Conservation (phyloP, 2,113 vertebrate genomes). For the Centropus bengalensis region DNA sequence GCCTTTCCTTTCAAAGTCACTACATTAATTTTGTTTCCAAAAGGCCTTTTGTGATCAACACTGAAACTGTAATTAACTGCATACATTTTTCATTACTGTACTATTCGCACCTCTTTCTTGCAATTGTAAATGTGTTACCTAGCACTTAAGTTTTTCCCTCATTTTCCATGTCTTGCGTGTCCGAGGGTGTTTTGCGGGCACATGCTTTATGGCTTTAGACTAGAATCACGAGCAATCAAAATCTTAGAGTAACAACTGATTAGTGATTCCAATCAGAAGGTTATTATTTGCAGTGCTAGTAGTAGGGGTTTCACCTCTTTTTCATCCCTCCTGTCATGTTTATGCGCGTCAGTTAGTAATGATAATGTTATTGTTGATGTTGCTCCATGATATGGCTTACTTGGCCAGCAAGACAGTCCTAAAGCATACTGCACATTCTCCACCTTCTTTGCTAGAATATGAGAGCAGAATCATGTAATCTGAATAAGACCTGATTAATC, state of each 20-base stretch:
- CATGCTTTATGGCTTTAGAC: not conserved
- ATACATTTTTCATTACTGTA: conserved; percentile 10
- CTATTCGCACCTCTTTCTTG: conserved; percentile 29
- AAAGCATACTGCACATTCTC: not conserved
- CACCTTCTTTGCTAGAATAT: not conserved
- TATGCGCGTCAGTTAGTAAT: not conserved
- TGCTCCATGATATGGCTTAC: not conserved
- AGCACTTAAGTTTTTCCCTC: not conserved
- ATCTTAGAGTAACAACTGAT: not conserved
- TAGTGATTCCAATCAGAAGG: not conserved
- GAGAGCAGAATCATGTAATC: not conserved
- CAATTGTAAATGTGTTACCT: not conserved
- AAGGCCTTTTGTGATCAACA: not conserved
- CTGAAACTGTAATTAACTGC: conserved; percentile 31
- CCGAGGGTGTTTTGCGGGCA: not conserved
- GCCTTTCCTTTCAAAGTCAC: not conserved
- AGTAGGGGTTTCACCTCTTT: not conserved
- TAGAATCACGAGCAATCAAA: not conserved
- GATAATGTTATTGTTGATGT: not conserved
- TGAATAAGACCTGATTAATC: not conserved
- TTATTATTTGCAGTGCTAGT: not conserved
- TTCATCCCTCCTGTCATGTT: not conserved
- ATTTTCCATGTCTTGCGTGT: not conserved
- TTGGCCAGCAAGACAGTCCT: not conserved
- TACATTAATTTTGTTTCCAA: not conserved